A percentile compares a stretch with the other conserved stretches of the same genome.
These are phyloP conservation scores for Poecilia picta DNA, from an alignment of 2,797 vertebrate species.

Conservation along the genomic window DNA sequence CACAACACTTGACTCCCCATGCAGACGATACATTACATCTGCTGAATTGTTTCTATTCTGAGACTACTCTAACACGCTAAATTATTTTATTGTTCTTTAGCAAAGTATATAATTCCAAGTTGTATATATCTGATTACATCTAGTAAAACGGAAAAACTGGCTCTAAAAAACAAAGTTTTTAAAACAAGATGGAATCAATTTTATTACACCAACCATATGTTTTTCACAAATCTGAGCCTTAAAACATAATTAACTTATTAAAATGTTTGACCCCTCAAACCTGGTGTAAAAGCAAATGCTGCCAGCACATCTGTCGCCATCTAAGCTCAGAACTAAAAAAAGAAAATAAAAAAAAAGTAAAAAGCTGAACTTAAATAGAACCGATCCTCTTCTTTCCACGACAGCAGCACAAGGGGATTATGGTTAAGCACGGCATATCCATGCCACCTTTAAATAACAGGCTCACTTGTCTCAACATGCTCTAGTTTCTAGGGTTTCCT, in stretches of 20 bases:
- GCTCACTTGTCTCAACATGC: slow-evolving; percentile 46
- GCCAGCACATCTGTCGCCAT: not conserved
- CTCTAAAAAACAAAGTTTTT: not conserved
- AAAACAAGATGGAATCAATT: not conserved
- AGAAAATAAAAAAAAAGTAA: not conserved
- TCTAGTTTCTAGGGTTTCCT: slow-evolving; percentile 23
- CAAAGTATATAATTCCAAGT: not conserved
- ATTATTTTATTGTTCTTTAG: not conserved
- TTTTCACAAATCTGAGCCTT: not conserved
- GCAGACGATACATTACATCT: not conserved
- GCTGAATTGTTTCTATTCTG: not conserved
- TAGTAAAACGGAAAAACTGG: not conserved
- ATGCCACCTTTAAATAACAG: slow-evolving; percentile 65
- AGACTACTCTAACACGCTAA: not conserved
- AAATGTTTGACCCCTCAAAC: not conserved
- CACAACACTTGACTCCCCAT: not conserved
- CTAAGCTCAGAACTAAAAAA: not conserved
- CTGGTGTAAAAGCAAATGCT: not conserved
- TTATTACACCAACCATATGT: not conserved
- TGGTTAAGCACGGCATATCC: slow-evolving; percentile 32
- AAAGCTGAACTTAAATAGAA: not conserved
- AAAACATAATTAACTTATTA: not conserved
- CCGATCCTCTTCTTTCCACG: not conserved
- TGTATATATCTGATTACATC: too few relatives aligned
- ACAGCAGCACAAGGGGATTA: slow-evolving; percentile 11